Evolutionary conservation across 2,888 invertebrate genomes (phyloP), one percentile per base, ranked within the genome.

Genomic region (Papilio gigon): DNA sequence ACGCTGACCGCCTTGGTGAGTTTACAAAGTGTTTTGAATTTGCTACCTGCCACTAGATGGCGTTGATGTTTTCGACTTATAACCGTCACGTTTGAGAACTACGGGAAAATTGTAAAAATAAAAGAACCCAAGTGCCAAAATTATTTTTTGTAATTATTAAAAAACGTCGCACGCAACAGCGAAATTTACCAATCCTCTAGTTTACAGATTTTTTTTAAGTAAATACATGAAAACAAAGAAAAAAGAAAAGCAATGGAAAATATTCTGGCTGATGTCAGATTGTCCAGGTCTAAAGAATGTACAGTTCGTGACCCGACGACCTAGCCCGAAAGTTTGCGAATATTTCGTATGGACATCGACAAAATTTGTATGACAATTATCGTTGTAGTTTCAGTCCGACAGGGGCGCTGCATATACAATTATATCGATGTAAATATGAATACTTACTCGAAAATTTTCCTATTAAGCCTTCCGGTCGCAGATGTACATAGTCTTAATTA

Each of bases 141-240:
- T 22, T 47, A 22, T 12, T 47, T 47, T 47, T 47, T 47, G 22
- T 22, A 20, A 44, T 44, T 44, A 47, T 22, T 22, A 22, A 22
- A 47, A 47, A 47, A 47, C 47, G 11, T 47, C 22, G 47, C 47
- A 47, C 22, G 47, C 47, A 47, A 47, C 47, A 47, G 22, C 11
- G 47, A 47, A 22, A 4, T 22, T 22, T 20, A 47, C 22, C 17
- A n/a, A 17, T 0, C n/a, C 44, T 44, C 47, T 47, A 22, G 47
- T 47, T 47, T 47, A 47, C 47, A 47, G 47, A 47, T 47, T 47
- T 47, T 47, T 47, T 22, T 4, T 6, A 22, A 47, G 12, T 44
- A 20, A 47, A 47, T 47, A 22, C 22, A 47, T 22, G 9, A 22
- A 47, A 47, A 47, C 44, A 20, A 20, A 44, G 4, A n/a, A n/a